Conservation (phyloP, 2,797 vertebrate species). For the Anabacerthia variegaticeps region DNA sequence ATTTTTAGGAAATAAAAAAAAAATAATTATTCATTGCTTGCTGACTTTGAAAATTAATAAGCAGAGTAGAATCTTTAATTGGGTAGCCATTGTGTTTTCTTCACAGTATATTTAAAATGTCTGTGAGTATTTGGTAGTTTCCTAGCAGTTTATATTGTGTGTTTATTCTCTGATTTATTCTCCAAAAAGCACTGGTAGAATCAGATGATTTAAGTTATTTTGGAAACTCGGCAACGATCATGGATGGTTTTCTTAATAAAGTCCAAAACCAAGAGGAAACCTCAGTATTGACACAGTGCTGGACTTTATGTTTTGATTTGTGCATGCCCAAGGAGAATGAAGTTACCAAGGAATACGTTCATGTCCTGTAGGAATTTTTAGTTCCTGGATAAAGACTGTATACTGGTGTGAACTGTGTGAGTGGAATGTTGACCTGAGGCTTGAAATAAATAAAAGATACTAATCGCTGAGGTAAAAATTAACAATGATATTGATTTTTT, state of each 20-base stretch:
- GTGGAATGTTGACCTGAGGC: not conserved
- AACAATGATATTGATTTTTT: not conserved
- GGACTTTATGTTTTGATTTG: not conserved
- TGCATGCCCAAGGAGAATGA: not conserved
- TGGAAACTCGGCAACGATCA: not conserved
- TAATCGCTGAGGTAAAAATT: not conserved
- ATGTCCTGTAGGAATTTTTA: not conserved
- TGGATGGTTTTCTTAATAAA: not conserved
- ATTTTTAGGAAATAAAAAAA: not conserved
- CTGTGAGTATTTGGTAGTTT: not conserved
- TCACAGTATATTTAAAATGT: not conserved
- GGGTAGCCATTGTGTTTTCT: not conserved
- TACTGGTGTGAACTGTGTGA: not conserved
- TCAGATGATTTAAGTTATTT: not conserved
- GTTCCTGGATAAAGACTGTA: not conserved
- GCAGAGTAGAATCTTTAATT: not conserved
- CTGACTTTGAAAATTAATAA: constrained; percentile 33
- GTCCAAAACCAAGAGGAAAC: not conserved
- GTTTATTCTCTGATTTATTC: not conserved
- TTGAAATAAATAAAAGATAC: not conserved
- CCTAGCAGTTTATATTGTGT: not conserved
- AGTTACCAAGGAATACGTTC: not conserved
- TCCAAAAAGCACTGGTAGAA: not conserved
- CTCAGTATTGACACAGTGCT: not conserved
- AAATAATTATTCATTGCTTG: not conserved